Percentiles rank a stretch among this genome's conserved stretches.
phyloP scores from a whole-genome alignment of 2,888 invertebrate genomes.

The Mythimna ferrago region DNA sequence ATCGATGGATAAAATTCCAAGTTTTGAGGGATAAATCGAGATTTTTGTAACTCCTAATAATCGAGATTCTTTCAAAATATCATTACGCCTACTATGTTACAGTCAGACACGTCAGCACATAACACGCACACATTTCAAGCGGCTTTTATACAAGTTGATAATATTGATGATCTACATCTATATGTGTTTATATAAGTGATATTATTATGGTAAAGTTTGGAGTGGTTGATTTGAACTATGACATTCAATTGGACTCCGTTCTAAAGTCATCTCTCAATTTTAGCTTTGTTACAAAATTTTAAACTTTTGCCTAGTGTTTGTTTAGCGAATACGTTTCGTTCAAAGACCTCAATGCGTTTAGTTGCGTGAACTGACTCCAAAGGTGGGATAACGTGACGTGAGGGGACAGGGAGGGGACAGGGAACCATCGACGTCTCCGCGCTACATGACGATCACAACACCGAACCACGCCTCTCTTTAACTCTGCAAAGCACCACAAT shows the following conservation, averaged over 20 bases:
- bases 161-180: slow-evolving; percentile 57
- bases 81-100: slow-evolving; percentile 67
- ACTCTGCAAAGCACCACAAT: slow-evolving; percentile 86
- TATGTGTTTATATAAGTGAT: slow-evolving; percentile 40
- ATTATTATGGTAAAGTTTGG: slow-evolving; percentile 36
- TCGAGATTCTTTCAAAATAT: slow-evolving; percentile 70
- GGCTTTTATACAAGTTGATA: slow-evolving; percentile 61
- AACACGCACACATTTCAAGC: slow-evolving; percentile 61
- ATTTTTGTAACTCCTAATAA: slow-evolving; percentile 53
- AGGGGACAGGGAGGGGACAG: slow-evolving; percentile 25
- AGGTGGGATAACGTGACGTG: slow-evolving; percentile 52
- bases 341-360: slow-evolving; percentile 31
- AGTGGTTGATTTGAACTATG: slow-evolving; percentile 30
- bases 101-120: slow-evolving; percentile 66
- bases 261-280: slow-evolving; percentile 23
- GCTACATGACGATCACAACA: slow-evolving; percentile 77
- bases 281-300: slow-evolving; percentile 11
- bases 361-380: slow-evolving; percentile 57
- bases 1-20: slow-evolving; percentile 44
- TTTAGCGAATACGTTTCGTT: slow-evolving; percentile 19
- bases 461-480: slow-evolving; percentile 73
- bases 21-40: slow-evolving; percentile 54
- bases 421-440: slow-evolving; percentile 57
- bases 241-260: slow-evolving; percentile 40
- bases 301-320: slow-evolving; percentile 13